Conservation (phyloP, 2,113 vertebrate genomes). For the Cynocephalus volans region DNA sequence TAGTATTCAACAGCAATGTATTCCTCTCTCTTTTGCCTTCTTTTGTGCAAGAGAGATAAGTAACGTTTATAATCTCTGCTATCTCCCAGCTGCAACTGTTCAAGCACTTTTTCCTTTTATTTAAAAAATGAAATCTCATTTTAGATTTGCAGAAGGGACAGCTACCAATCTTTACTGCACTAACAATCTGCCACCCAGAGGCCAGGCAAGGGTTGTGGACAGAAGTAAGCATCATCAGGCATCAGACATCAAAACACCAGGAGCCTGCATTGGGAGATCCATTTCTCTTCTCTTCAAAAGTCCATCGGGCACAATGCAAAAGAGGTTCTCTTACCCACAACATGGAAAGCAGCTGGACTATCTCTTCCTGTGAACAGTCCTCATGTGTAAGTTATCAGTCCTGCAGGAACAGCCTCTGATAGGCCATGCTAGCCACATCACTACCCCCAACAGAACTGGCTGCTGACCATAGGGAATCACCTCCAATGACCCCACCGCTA, state of each 20-base stretch:
- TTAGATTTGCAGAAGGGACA: conserved; percentile 77
- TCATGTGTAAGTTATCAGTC: fast-evolving
- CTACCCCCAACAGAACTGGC: fast-evolving
- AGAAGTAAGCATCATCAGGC: fast-evolving
- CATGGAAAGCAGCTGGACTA: fast-evolving
- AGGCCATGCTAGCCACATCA: fast-evolving
- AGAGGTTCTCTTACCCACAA: fast-evolving
- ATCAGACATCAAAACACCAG: not conserved
- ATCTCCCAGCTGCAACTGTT: conserved; percentile 76
- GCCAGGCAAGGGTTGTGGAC: not conserved
- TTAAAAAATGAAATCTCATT: conserved; percentile 77
- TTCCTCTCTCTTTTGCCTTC: not conserved
- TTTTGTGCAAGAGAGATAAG: conserved; percentile 69
- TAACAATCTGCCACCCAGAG: conserved; percentile 36
- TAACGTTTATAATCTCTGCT: conserved; percentile 67
- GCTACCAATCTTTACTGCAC: not conserved
- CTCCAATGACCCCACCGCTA: not conserved
- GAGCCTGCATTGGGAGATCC: not conserved
- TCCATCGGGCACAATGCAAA: fast-evolving
- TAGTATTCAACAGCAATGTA: not conserved
- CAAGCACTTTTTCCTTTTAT: conserved; percentile 55
- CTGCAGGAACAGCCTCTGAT: too few relatives aligned
- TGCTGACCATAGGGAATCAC: too few relatives aligned
- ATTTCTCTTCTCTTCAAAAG: not conserved
- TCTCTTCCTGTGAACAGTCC: not conserved